Conservation (phyloP, 2,888 invertebrate genomes). For the Lutraria lutraria region DNA sequence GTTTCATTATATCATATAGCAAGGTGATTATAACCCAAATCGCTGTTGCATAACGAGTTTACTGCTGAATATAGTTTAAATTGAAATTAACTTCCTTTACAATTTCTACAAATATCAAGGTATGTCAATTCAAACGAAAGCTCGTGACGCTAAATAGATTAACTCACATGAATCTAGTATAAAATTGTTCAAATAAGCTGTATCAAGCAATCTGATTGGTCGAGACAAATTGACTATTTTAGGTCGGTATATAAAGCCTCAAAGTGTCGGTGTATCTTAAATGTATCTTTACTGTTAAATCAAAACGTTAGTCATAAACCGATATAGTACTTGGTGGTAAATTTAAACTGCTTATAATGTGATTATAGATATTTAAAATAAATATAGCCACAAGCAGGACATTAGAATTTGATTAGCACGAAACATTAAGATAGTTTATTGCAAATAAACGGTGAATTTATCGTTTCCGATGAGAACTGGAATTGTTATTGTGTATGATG, state of each 20-base stretch:
- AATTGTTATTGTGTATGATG: not conserved
- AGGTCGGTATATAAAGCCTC: slow-evolving; percentile 41
- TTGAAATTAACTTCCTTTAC: slow-evolving; percentile 14
- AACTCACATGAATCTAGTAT: slow-evolving; percentile 12
- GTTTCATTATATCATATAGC: not conserved
- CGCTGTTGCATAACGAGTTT: not conserved
- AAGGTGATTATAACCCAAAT: not conserved
- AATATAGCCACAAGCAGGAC: not conserved
- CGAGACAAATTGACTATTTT: slow-evolving; percentile 21
- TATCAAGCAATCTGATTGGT: slow-evolving; percentile 27
- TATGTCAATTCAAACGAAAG: not conserved
- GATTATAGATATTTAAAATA: not conserved
- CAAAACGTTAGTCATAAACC: slow-evolving; percentile 3
- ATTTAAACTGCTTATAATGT: not conserved
- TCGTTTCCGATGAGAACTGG: not conserved
- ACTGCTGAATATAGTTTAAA: not conserved
- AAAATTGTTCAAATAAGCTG: not conserved
- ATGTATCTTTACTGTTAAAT: slow-evolving; percentile 19
- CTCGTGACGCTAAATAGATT: not conserved
- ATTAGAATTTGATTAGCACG: not conserved
- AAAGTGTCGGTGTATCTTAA: not conserved
- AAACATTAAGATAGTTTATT: not conserved
- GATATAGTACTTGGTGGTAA: not conserved
- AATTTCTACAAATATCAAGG: not conserved
- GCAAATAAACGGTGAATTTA: not conserved